phyloP scores from a whole-genome alignment of 2,888 invertebrate species.

The Phragmatobia fuliginosa region DNA sequence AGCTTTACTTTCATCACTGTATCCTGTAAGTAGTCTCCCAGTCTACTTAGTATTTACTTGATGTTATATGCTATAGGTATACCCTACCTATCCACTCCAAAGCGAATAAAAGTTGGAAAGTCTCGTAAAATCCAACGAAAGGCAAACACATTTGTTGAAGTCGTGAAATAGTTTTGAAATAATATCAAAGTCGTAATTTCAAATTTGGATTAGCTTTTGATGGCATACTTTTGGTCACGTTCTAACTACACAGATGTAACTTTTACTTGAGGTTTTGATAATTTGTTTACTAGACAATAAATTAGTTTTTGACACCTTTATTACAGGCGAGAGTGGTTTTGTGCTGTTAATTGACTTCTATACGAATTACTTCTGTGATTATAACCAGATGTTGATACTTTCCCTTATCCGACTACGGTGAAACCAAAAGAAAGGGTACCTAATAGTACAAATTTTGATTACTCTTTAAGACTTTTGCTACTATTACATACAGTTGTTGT shows the following conservation, averaged over 20 bases:
- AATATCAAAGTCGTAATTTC: slow-evolving; percentile 49
- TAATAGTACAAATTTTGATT: no score
- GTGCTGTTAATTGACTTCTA: background rate
- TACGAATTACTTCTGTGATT: background rate
- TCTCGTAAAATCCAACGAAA: background rate
- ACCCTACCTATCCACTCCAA: background rate
- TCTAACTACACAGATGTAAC: slow-evolving; percentile 38
- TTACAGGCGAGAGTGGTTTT: background rate
- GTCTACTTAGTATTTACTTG: background rate
- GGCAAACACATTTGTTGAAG: slow-evolving; percentile 11
- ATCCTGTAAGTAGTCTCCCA: background rate
- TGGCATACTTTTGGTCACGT: slow-evolving; percentile 61
- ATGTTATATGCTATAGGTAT: background rate
- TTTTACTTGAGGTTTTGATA: slow-evolving; percentile 41
- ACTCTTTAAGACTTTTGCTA: no score
- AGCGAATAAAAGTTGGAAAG: slow-evolving; percentile 6
- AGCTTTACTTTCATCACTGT: no score
- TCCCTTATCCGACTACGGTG: no score
- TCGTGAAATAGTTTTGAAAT: slow-evolving; percentile 30
- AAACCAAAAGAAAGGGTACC: no score
- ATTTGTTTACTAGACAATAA: slow-evolving; percentile 25
- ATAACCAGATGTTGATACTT: no score
- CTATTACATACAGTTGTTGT: no score
- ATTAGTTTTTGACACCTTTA: slow-evolving; percentile 16
- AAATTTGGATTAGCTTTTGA: slow-evolving; percentile 54